Conservation (phyloP, 2,113 vertebrate genomes). For the Hydropotes inermis region DNA sequence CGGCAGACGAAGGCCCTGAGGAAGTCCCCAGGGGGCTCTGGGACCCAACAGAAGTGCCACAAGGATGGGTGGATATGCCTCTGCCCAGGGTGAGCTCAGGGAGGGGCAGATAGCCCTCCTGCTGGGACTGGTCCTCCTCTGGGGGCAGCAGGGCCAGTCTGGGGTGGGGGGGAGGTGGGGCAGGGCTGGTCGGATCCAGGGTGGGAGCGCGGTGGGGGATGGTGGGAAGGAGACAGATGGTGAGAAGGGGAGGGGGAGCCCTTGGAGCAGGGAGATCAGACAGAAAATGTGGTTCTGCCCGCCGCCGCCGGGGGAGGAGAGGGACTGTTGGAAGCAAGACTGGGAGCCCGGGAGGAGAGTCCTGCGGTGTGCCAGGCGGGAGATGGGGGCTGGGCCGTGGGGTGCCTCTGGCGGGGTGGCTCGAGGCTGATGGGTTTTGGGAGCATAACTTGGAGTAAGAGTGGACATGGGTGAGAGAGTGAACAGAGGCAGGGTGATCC, state of each 20-base stretch:
- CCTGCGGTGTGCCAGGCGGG: fast-evolving
- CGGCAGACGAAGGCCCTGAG: background rate
- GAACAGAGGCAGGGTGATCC: fast-evolving
- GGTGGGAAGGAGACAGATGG: background rate
- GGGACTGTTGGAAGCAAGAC: background rate
- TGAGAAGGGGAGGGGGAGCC: background rate
- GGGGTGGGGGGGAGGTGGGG: fast-evolving
- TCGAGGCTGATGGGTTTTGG: fast-evolving
- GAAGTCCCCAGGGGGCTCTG: background rate
- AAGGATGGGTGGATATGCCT: background rate
- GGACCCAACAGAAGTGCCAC: background rate
- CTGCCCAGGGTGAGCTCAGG: background rate
- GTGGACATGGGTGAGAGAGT: fast-evolving
- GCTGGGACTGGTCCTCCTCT: background rate
- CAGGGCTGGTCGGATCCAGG: background rate
- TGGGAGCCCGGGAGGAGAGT: fast-evolving
- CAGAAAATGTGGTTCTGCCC: background rate
- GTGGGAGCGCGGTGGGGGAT: background rate
- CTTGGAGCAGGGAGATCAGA: background rate
- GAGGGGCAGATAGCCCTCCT: background rate
- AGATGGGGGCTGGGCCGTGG: fast-evolving
- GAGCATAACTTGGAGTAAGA: background rate
- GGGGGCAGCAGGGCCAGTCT: background rate
- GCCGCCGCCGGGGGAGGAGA: fast-evolving
- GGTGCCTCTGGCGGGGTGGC: background rate